phyloP scores from a whole-genome alignment of 2,888 invertebrate genomes.

The Hirtodrosophila cameraria region DNA sequence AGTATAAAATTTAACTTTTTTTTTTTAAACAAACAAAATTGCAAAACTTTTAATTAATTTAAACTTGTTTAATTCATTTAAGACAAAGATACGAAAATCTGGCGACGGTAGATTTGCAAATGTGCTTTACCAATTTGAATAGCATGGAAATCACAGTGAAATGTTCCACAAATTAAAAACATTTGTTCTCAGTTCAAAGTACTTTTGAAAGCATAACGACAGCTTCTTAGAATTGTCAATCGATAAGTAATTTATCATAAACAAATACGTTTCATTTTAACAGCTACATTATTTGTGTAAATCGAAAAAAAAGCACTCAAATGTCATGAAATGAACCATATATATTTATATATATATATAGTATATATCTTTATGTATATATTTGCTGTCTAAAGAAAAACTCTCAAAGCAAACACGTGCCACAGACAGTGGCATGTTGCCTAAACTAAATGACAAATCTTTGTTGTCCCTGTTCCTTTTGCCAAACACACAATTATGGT shows the following conservation, averaged over 20 bases:
- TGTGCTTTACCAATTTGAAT: conserved; percentile 7
- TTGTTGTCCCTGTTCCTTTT: conserved; percentile 35
- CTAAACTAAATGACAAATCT: conserved; percentile 56
- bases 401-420: conserved; percentile 56
- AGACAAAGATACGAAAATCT: conserved; percentile 9
- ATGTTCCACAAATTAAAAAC: not conserved
- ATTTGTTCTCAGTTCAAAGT: conserved; percentile 13
- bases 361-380: not conserved
- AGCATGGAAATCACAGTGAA: not conserved
- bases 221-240: conserved; percentile 18
- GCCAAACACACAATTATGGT: conserved; percentile 67
- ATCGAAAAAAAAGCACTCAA: conserved; percentile 33
- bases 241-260: conserved; percentile 39
- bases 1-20: conserved; percentile 37
- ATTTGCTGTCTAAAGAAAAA: conserved; percentile 9
- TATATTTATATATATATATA: conserved; percentile 9
- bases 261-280: conserved; percentile 35
- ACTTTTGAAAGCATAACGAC: not conserved
- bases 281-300: conserved; percentile 6
- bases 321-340: conserved; percentile 21
- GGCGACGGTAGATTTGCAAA: conserved; percentile 1
- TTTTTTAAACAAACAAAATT: conserved; percentile 13
- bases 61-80: conserved; percentile 43
- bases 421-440: conserved; percentile 28
- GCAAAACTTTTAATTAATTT: conserved; percentile 60